Base-by-base conservation (phyloP, 2,888 invertebrate species). In the Chaitophorus viminalis region DNA sequence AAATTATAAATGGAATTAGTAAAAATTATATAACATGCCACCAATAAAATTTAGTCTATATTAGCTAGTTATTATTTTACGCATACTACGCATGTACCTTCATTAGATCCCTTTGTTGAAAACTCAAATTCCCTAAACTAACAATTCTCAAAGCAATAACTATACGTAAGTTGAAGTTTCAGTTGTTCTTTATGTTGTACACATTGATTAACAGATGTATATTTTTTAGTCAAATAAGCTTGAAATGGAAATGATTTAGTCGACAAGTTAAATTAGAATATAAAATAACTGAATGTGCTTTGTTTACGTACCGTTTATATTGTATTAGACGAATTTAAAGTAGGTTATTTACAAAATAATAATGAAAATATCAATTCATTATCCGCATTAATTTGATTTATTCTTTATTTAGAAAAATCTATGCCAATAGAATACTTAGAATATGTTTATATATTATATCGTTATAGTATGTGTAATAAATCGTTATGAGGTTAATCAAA, bases 21-120 rank as follows among this genome's bases (percentile, higher is more conserved):
- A 29, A 9, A 39, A 65, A 39, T 79, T 18, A 79, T 65, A 79
- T 68, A 70, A 29, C 31, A 17, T 18, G 29, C n/a, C 1, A 17
- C 21, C 39, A 65, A 68, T 79, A 21, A 79, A 82, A 54, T 82
- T 74, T 31, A 70, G 75, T 72, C 52, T 82, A 83, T 82, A 83
- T 83, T 75, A 54, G n/a, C 75, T 39, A 60, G 60, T 39, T 60
- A 83, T 75, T 75, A 75, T 75, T 75, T 60, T 25, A 75, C 75
- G 60, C 75, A 75, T 75, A 83, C 29, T 74, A 54, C 29, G n/a
- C n/a, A n/a, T n/a, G 25, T 54, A 54, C 18, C 54, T 54, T 60
- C 82, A 75, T 83, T 83, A 83, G 36, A 60, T 39, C 36, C 74
- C 60, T 75, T 83, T 83, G 60, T 83, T 83, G 3, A 11, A 31